Base-by-base conservation (phyloP, 2,888 invertebrate genomes). In the Troides aeacus region DNA sequence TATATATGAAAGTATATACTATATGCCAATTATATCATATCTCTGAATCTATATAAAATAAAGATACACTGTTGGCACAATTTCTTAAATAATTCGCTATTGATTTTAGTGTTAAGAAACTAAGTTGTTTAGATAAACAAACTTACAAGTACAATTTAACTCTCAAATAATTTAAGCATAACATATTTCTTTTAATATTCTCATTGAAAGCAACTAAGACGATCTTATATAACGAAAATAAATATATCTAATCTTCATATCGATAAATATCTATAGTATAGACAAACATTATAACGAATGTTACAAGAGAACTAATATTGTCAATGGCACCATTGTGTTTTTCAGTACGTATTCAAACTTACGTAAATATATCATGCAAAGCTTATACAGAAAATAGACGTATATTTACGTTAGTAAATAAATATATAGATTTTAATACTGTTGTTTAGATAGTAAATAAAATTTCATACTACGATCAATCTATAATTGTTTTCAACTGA, bases 281-380 rank as follows among this genome's bases (percentile, higher is more conserved):
- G 39, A 50, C 42, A 56, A 63, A 46, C 65, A 60, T 66, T 36
- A 50, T 69, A n/a, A 64, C 36, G 59, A 53, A 21, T 60, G 59
- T 61, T 58, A 61, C 24, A 84, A 84, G 83, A 81, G 76, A 89
- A 86, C 79, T 86, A 86, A 88, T 89, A 89, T 89, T 89, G 89
- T 89, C 89, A 86, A 85, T 86, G 86, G 86, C 88, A 89, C 88
- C 87, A 85, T 85, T 72, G 76, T 77, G 73, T 76, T 74, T 77
- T 76, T 71, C 64, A 77, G 79, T 80, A 81, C 76, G 75, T 79
- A 58, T 58, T 58, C 8, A 58, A 58, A 23, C 8, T 21, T 58
- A 58, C 10, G 57, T 15, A 23, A 15, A 58, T n/a, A 53, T n/a
- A n/a, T 12, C 18, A 53, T 53, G 18, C 5, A 53, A 53, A n/a